phyloP scores from a whole-genome alignment of 1,140 invertebrate genomes.

The Bradynema listronoti region DNA sequence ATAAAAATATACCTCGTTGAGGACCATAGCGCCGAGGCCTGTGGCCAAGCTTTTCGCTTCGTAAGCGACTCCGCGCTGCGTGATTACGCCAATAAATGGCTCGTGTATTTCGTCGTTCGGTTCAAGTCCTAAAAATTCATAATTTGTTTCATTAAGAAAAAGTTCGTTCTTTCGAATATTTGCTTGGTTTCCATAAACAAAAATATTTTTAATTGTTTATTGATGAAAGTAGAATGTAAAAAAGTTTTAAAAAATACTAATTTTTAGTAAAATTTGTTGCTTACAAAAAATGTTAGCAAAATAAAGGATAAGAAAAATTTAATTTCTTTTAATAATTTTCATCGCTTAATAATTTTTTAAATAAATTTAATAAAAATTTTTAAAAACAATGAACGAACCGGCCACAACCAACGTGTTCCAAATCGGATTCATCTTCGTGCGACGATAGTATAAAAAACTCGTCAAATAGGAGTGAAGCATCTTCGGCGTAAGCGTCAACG shows the following conservation, averaged over 20 bases:
- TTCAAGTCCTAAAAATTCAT: background rate
- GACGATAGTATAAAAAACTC: conserved; percentile 51
- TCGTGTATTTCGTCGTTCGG: conserved; percentile 34
- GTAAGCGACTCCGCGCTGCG: conserved; percentile 49
- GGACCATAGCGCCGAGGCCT: conserved; percentile 45
- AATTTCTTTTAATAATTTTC: no score
- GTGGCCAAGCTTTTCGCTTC: conserved; percentile 46
- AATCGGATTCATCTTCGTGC: conserved; percentile 52
- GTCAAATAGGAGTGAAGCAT: conserved; percentile 50
- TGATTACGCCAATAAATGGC: conserved; percentile 56
- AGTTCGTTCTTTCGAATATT: background rate
- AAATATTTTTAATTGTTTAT: background rate
- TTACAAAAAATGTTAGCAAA: background rate
- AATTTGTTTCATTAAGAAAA: conserved; percentile 12
- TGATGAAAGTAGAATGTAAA: background rate
- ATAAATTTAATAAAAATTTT: conserved; percentile 6
- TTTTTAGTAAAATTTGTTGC: background rate
- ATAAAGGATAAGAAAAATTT: background rate
- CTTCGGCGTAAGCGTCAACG: conserved; percentile 38
- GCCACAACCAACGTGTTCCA: conserved; percentile 53
- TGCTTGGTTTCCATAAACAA: background rate
- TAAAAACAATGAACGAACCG: conserved; percentile 33
- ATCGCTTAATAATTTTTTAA: no score
- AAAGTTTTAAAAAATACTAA: background rate
- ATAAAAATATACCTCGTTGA: conserved; percentile 27